Evolutionary conservation across 2,797 vertebrate genomes (phyloP), one percentile per base, ranked within the genome.

Genomic region (Melanotaenia pygmaea): DNA sequence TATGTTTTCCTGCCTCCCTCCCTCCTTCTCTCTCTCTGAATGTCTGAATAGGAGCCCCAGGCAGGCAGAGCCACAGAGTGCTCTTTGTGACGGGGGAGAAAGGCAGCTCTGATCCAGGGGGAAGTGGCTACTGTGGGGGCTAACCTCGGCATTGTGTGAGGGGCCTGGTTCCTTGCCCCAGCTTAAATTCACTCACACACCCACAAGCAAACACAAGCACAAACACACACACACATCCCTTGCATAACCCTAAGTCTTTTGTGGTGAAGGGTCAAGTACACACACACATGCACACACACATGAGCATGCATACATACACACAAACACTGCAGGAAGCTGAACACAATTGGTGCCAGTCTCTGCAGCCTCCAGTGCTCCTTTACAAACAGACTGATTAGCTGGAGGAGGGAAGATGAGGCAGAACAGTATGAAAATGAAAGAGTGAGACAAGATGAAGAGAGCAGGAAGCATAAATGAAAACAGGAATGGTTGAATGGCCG

Each of bases 41-140:
- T 80, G 83, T 84, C 84, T 91, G 90, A 92, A 92, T 90, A 81
- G 84, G 81, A 86, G 85, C 88, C 84, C 81, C 79, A 38, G 84
- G 89, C 89, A 81, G 85, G 82, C 88, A 77, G 75, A 88, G 83
- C 89, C 83, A 92, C 92, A 92, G 91, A 92, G 90, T 86, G 85
- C 77, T 89, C 90, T 91, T 93, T 93, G 91, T 93, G 68, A 86
- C 81, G 84, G 85, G 83, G 88, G 87, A 92, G 89, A 91, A 91
- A 89, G 87, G 87, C 81, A 78, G 88, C 91, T 93, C 91, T 90
- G 90, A 93, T 92, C 89, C 88, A 86, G 87, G 89, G 90, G 89
- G 91, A 91, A 91, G 91, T 89, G 83, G 84, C 85, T 86, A 82
- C 83, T 86, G 89, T 83, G 88, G 90, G 88, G 88, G 79, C 89